These are phyloP conservation scores for Phyllotis vaccarum DNA, from an alignment of 2,797 vertebrate species.

Conservation along the genomic window DNA sequence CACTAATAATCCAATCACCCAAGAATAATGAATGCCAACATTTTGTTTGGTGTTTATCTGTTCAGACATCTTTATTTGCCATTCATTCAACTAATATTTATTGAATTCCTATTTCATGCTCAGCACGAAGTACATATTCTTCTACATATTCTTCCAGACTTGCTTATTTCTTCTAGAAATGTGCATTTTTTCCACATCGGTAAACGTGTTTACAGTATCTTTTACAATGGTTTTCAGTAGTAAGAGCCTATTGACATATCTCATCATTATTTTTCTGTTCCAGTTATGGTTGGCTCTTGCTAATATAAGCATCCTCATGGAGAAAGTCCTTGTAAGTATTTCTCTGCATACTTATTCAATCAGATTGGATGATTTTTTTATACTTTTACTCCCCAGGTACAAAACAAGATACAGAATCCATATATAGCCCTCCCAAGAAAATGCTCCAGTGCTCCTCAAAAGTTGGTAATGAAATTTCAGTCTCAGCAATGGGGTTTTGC, in stretches of 20 bases:
- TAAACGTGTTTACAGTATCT: conserved; percentile 54
- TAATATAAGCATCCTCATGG: conserved; percentile 9
- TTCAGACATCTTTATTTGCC: conserved; percentile 66
- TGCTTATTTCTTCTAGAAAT: conserved; percentile 46
- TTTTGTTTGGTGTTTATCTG: conserved; percentile 68
- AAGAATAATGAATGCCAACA: conserved; percentile 60
- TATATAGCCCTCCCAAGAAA: neutral
- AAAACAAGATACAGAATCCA: neutral
- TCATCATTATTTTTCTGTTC: conserved; percentile 55
- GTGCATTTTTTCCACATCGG: conserved; percentile 40
- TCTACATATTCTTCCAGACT: conserved; percentile 9
- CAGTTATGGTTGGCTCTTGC: neutral
- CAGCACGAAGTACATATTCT: conserved; percentile 23
- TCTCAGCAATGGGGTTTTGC: neutral
- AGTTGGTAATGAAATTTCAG: neutral
- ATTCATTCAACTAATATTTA: conserved; percentile 66
- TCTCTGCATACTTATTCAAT: conserved; percentile 37
- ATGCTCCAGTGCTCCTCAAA: neutral
- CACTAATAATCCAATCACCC: conserved; percentile 48
- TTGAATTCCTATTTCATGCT: conserved; percentile 74
- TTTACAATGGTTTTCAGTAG: conserved; percentile 50
- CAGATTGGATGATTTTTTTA: conserved; percentile 38
- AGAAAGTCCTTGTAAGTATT: neutral
- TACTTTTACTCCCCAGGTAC: conserved; percentile 11
- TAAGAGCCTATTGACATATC: conserved; percentile 21